Base-by-base conservation (phyloP, 2,888 invertebrate genomes). In the Drosophila nr. perissopoda region DNA sequence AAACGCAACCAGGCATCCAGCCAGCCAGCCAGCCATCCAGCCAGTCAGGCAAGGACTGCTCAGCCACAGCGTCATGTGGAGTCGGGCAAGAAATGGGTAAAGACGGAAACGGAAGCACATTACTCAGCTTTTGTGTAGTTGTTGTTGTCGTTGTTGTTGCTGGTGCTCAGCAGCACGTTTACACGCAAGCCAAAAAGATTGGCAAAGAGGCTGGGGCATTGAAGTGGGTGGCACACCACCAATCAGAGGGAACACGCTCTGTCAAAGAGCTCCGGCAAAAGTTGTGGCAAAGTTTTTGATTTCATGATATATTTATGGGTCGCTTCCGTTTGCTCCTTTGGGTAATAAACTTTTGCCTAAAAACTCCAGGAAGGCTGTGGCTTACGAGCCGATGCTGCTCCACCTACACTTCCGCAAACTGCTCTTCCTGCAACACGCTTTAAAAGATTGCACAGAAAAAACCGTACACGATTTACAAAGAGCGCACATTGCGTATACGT, bases 261-360 rank as follows among this genome's bases (percentile, higher is more conserved):
- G 69, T 73, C 81, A 79, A 81, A 34, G 72, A 38, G 61, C 68
- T 58, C 49, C 57, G 59, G 79, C 63, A 72, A 81, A 86, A 86
- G 87, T 84, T 87, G 75, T 72, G 77, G 79, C 82, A 82, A 88
- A 89, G 89, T 89, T 89, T 90, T 85, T 89, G 89, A 89, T 88
- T 90, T 89, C 89, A 89, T 89, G 89, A 89, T 85, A 89, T 82
- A 89, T 89, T 89, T 89, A 89, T 89, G 87, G 88, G 81, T 78
- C 79, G 74, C 78, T 78, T 76, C 81, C 77, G 84, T 56, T 58
- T 70, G 84, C 78, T 84, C 86, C 88, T 82, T 85, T 78, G 83
- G 82, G 89, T 75, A 81, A 78, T 88, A 88, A 89, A 89, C 79
- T 84, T 87, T 79, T 73, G 54, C 53, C 53, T 56, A 51, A 64